Evolutionary conservation across 2,797 vertebrate species (phyloP), one percentile per base, ranked within the genome.

Genomic region (Poecilia gillii): DNA sequence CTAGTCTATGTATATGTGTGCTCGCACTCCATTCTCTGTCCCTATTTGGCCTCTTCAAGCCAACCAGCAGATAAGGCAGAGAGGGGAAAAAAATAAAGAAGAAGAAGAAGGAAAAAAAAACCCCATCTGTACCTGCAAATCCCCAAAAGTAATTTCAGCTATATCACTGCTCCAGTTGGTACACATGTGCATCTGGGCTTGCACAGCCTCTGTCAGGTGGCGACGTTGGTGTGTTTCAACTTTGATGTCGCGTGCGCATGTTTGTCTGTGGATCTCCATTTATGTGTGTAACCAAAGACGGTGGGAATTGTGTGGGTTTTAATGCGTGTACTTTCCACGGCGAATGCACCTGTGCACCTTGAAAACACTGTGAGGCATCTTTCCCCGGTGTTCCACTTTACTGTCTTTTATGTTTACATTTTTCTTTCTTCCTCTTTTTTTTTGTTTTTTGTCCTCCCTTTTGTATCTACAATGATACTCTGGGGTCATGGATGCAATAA

Each of bases 101-200:
- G 76, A 83, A 33, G 28, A 62, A 62, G 0, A 36, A 23, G n/a
- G n/a, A 59, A 14, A 59, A 59, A 66, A 36, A 36, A 25, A 20
- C 73, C 62, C 77, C 43, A 59, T 57, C 82, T 72, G 78, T 91
- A 72, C 33, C 86, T 88, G 78, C 78, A 81, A 91, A 92, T 80
- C 89, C 88, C 86, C 87, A 85, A 89, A 91, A 90, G 87, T 88
- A 88, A 91, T 92, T 90, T 91, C 84, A 85, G 84, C 86, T 83
- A 88, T 88, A 89, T 91, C 84, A 74, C 82, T 77, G 73, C 81
- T 79, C 75, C 68, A 57, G 41, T 87, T 33, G 23, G 74, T 88
- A 82, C 76, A 91, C 78, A 70, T 78, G 64, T 85, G 9, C 85
- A 43, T 53, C 0, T 79, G 31, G 55, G 74, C 77, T 76, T 85